A percentile compares a stretch with the other conserved stretches of the same genome.
These are phyloP conservation scores for Caenorhabditis plicata DNA, from an alignment of 2,888 invertebrate species.

Conservation along the genomic window DNA sequence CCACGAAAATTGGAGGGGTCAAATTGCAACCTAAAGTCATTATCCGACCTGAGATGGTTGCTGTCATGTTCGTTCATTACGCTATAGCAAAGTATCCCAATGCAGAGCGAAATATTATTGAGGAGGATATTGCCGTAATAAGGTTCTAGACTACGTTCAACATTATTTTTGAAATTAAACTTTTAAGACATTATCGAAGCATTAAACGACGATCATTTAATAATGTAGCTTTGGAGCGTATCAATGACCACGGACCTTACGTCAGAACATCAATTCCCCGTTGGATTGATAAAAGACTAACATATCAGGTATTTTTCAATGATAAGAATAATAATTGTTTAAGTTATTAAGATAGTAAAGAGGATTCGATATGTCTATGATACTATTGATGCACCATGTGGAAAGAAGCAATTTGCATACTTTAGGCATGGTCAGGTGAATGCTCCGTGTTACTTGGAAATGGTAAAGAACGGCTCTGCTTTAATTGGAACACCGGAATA, in stretches of 20 bases:
- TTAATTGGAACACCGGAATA: too few relatives aligned
- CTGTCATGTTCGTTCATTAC: conserved; percentile 1
- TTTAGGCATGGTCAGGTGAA: too few relatives aligned
- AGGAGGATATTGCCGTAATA: conserved; percentile 1
- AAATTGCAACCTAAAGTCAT: neutral
- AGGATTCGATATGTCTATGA: conserved; percentile 7
- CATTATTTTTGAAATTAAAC: neutral
- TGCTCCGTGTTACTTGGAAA: too few relatives aligned
- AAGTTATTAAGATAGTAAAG: neutral
- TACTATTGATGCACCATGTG: too few relatives aligned
- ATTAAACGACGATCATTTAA: neutral
- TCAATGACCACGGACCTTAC: neutral
- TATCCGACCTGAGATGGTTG: conserved; percentile 9
- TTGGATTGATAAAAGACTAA: conserved; percentile 6
- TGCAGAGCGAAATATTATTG: neutral
- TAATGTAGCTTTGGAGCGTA: neutral
- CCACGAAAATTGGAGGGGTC: neutral
- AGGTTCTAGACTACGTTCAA: neutral
- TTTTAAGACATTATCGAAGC: conserved; percentile 9
- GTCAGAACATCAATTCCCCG: neutral
- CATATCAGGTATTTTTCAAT: neutral
- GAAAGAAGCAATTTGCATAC: too few relatives aligned
- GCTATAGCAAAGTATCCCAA: conserved; percentile 4
- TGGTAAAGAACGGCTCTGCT: too few relatives aligned
- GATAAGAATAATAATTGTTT: neutral